These are phyloP conservation scores for Acanthoscelides obtectus DNA, from an alignment of 2,888 invertebrate species.

Conservation along the genomic window DNA sequence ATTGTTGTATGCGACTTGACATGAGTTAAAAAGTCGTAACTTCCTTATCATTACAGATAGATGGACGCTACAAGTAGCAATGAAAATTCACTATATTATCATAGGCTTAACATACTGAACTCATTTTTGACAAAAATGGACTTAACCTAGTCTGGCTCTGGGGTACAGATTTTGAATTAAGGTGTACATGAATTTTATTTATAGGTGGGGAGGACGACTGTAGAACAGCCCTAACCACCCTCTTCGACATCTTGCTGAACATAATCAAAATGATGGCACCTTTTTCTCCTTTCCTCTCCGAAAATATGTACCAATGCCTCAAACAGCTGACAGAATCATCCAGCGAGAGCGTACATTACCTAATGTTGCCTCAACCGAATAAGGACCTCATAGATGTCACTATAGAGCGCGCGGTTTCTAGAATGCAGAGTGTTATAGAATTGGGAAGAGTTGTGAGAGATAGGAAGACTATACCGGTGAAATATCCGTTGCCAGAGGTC, in stretches of 20 bases:
- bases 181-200: no score
- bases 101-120: no score
- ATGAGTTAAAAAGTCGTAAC: no score
- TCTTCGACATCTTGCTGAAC: constrained; percentile 82
- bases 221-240: constrained; percentile 76
- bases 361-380: constrained; percentile 79
- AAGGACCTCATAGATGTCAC: constrained; percentile 68
- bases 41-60: no score
- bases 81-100: no score
- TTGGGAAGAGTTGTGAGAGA: constrained; percentile 90
- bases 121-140: no score
- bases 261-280: constrained; percentile 95
- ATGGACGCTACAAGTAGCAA: no score
- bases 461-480: constrained; percentile 87
- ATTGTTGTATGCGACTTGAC: no score
- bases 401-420: constrained; percentile 84
- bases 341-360: constrained; percentile 82
- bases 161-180: no score
- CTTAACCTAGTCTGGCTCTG: no score
- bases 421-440: constrained; percentile 95
- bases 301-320: constrained; percentile 90
- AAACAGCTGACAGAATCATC: constrained; percentile 58
- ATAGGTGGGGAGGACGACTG: constrained; percentile 68
- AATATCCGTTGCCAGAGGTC: constrained; percentile 94
- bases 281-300: constrained; percentile 94